Evolutionary conservation across 2,888 invertebrate genomes (phyloP), one percentile per base, ranked within the genome.

Genomic region (Phyllotreta cruciferae): DNA sequence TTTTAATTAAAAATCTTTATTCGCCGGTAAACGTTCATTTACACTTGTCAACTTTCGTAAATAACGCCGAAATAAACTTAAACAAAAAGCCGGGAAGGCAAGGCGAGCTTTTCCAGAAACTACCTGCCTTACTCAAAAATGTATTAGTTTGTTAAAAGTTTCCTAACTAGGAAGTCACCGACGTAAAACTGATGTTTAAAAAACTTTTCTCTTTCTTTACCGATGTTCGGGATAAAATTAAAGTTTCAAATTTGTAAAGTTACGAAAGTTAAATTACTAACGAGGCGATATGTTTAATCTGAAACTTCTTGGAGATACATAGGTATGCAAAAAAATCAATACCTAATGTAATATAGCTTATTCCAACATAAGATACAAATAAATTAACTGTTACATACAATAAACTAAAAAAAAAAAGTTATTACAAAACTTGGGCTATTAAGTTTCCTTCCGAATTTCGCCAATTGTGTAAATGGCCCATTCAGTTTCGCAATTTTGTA

Each of bases 1-100:
- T 47, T 47, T 47, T 47, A 47, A 47, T 47, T 47, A 47, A 47
- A 47, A 14, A 14, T 11, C 47, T 47, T 34, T 47, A 47, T 14
- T 47, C 34, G 34, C 47, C 47, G 6, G 7, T 47, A 47, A 14
- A 14, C 47, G 47, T 24, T 47, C 14, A 14, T 47, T 47, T 47
- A 14, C 47, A 14, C 14, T 14, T 47, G 14, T 47, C 47, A 11
- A 47, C 24, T 13, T 47, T 14, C 6, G 47, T 44, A 47, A 47
- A 47, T 47, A 47, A 47, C 47, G 47, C 34, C 9, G 24, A 47
- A 47, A 47, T 14, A 14, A 47, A 47, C 14, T 47, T 13, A 47
- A 47, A 47, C 24, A 47, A 47, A 47, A 47, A 47, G 47, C 34
- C 34, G 13, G 13, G 14, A 24, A 24, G 47, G 24, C 47, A 14